Conservation (phyloP, 2,888 invertebrate species). For the Hirtodrosophila alboralis region DNA sequence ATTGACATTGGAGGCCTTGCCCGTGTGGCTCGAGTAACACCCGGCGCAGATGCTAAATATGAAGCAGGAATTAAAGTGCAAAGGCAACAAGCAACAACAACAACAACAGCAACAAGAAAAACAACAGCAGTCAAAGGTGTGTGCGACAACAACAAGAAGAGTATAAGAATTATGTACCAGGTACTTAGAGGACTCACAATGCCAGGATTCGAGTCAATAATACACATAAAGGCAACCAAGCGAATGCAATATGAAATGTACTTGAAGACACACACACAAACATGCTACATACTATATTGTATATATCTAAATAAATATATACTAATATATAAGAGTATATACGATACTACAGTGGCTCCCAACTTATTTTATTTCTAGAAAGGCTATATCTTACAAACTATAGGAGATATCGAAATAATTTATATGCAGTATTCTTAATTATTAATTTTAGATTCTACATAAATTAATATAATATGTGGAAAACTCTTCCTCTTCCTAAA, state of each 20-base stretch:
- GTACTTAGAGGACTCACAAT: slow-evolving; percentile 36
- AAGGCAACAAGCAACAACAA: slow-evolving; percentile 44
- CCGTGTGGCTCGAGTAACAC: slow-evolving; percentile 60
- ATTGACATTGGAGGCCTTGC: slow-evolving; percentile 54
- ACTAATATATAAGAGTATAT: too few species aligned
- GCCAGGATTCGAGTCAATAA: slow-evolving; percentile 41
- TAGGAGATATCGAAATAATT: too few species aligned
- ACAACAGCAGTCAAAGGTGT: slow-evolving; percentile 38
- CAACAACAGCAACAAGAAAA: slow-evolving; percentile 16
- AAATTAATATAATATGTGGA: too few species aligned
- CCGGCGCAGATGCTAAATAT: slow-evolving; percentile 78
- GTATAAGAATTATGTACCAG: slow-evolving; percentile 7
- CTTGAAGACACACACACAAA: slow-evolving; percentile 15
- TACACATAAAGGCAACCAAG: slow-evolving; percentile 12
- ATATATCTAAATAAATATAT: not conserved
- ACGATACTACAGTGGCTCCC: too few species aligned
- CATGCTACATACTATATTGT: slow-evolving; percentile 1
- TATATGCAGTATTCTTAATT: too few species aligned
- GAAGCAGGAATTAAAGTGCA: slow-evolving; percentile 74
- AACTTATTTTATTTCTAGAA: too few species aligned
- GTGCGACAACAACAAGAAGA: slow-evolving; percentile 41
- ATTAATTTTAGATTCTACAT: too few species aligned
- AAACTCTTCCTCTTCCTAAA: too few species aligned
- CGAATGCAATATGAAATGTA: slow-evolving; percentile 26
- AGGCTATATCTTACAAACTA: too few species aligned